Evolutionary conservation across 1,140 invertebrate species (phyloP).

Genomic region (Drosophila triauraria): DNA sequence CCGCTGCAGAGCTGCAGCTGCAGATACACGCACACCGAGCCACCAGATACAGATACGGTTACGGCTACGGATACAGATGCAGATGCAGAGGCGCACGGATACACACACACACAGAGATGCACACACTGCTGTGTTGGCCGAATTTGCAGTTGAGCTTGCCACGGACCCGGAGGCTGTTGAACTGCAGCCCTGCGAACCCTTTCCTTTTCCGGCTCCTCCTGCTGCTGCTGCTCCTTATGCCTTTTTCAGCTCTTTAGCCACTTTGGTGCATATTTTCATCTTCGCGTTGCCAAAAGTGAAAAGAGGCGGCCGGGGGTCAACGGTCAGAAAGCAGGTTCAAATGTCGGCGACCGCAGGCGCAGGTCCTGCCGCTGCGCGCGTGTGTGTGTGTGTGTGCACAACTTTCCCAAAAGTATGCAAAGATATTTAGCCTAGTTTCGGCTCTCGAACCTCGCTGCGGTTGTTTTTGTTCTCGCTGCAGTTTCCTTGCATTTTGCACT

Average conservation of each 20-base stretch:
- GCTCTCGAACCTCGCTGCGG: slow-evolving; percentile 24
- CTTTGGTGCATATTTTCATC: slow-evolving; percentile 66
- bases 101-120: slow-evolving; percentile 39
- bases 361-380: slow-evolving; percentile 25
- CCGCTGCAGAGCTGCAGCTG: slow-evolving; percentile 67
- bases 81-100: slow-evolving; percentile 51
- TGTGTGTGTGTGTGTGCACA: slow-evolving; percentile 24
- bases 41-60: slow-evolving; percentile 41
- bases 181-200: slow-evolving; percentile 73
- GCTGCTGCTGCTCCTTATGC: slow-evolving; percentile 14
- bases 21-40: slow-evolving; percentile 46
- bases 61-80: slow-evolving; percentile 43
- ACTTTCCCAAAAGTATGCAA: slow-evolving; percentile 73
- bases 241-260: slow-evolving; percentile 23
- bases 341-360: slow-evolving; percentile 78
- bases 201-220: slow-evolving; percentile 26
- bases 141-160: slow-evolving; percentile 56
- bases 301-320: slow-evolving; percentile 49
- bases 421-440: slow-evolving; percentile 78
- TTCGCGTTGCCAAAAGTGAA: slow-evolving; percentile 39
- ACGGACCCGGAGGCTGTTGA: slow-evolving; percentile 71
- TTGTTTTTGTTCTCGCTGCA: slow-evolving; percentile 27
- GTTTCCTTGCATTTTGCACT: slow-evolving; percentile 39
- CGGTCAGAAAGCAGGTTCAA: slow-evolving; percentile 70
- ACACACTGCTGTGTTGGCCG: slow-evolving; percentile 43